phyloP scores from a whole-genome alignment of 1,140 invertebrate species.

The Drosophila suzukii region DNA sequence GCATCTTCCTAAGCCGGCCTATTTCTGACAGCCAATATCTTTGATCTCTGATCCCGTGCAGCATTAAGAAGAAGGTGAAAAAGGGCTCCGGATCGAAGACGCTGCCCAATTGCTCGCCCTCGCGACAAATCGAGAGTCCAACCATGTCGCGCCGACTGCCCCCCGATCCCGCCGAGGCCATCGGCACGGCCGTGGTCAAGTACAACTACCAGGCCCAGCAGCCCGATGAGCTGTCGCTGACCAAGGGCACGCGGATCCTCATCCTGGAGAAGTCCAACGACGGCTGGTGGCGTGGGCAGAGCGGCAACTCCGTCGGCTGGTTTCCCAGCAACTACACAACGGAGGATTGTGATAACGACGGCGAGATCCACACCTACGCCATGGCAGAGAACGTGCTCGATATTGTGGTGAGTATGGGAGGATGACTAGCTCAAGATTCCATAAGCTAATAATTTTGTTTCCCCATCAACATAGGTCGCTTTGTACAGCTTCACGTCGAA shows the following conservation, averaged over 20 bases:
- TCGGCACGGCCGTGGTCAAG: conserved; percentile 96
- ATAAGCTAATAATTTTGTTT: not conserved
- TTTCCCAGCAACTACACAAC: conserved; percentile 99
- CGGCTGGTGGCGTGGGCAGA: conserved; percentile 99
- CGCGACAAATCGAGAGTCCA: conserved; percentile 91
- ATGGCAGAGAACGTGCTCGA: conserved; percentile 97
- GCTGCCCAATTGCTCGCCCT: conserved; percentile 92
- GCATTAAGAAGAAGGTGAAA: conserved; percentile 97
- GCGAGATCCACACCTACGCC: conserved; percentile 94
- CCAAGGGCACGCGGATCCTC: conserved; percentile 95
- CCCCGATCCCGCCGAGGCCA: conserved; percentile 94
- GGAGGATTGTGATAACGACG: conserved; percentile 94
- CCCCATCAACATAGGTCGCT: conserved; percentile 86
- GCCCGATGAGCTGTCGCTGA: conserved; percentile 96
- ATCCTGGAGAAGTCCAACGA: conserved; percentile 99
- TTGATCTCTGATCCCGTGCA: conserved; percentile 81
- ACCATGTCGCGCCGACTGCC: conserved; percentile 90
- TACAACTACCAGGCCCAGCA: conserved; percentile 99
- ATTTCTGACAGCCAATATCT: conserved; percentile 4
- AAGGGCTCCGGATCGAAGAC: conserved; percentile 94
- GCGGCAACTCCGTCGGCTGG: conserved; percentile 93
- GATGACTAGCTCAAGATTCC: not conserved
- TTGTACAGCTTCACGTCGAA: conserved; percentile 97
- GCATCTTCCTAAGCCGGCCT: not conserved
- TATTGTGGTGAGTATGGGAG: conserved; percentile 90